Percentiles rank a stretch among this genome's conserved stretches.
phyloP scores from a whole-genome alignment of 2,888 invertebrate genomes.

The Deroplatys truncata region DNA sequence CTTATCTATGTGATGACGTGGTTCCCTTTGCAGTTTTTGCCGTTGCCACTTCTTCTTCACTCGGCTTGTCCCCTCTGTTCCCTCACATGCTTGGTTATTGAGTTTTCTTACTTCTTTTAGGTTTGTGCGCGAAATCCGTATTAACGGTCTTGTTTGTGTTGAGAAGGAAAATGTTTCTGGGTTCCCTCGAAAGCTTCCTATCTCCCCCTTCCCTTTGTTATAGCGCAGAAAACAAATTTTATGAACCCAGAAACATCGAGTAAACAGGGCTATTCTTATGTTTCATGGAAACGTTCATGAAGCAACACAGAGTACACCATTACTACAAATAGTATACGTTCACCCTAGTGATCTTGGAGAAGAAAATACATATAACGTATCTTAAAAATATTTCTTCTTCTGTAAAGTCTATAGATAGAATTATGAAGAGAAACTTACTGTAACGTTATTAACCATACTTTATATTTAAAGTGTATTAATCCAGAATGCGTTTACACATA shows the following conservation, averaged over 20 bases:
- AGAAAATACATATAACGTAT: too few species aligned
- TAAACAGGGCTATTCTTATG: background rate
- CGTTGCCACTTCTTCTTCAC: background rate
- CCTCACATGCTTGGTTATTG: background rate
- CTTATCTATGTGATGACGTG: background rate
- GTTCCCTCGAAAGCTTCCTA: background rate
- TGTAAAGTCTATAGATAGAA: too few species aligned
- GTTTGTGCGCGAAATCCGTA: background rate
- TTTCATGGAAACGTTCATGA: background rate
- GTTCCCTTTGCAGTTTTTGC: background rate
- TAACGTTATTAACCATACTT: too few species aligned
- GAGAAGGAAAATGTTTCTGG: background rate
- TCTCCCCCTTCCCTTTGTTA: background rate
- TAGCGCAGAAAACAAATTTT: background rate
- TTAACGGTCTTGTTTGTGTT: background rate
- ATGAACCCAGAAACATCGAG: background rate
- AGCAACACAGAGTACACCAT: background rate
- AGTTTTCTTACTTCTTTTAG: background rate
- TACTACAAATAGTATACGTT: background rate
- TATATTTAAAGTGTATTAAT: too few species aligned
- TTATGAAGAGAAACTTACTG: too few species aligned
- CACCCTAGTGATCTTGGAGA: too few species aligned
- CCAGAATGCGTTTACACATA: too few species aligned
- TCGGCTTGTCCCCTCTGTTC: background rate
- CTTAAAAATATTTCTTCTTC: too few species aligned